Evolutionary conservation across 2,113 vertebrate species (phyloP).

Genomic region (Stegastes partitus): DNA sequence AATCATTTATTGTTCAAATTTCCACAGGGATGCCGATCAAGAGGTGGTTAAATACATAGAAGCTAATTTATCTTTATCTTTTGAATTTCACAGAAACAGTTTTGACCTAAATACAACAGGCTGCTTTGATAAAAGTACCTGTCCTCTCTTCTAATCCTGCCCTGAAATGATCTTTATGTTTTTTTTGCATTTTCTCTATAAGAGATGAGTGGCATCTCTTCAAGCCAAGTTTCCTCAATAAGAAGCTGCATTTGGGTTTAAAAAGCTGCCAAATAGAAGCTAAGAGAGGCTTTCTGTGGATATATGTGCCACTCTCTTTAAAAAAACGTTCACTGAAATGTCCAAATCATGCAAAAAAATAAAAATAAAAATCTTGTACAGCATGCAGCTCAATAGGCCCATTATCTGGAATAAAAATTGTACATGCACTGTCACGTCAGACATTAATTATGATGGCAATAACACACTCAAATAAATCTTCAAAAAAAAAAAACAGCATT

Average conservation of each 20-base stretch:
- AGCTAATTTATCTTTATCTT: not conserved
- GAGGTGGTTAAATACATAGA: slow-evolving; percentile 27
- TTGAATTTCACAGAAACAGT: slow-evolving; percentile 2
- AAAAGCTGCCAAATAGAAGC: not conserved
- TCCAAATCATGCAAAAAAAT: slow-evolving; percentile 5
- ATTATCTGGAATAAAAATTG: slow-evolving; percentile 17
- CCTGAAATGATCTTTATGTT: not conserved
- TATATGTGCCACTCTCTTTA: not conserved
- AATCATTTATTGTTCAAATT: slow-evolving; percentile 56
- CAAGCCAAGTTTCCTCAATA: not conserved
- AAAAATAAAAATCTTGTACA: slow-evolving; percentile 1
- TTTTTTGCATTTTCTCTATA: not conserved
- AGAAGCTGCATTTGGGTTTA: not conserved
- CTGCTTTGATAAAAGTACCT: not conserved
- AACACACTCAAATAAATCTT: slow-evolving; percentile 18
- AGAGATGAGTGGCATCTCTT: not conserved
- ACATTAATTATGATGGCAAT: slow-evolving; percentile 5
- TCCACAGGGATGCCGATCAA: slow-evolving; percentile 49
- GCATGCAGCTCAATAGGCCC: slow-evolving; percentile 4
- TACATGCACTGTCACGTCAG: slow-evolving; percentile 23
- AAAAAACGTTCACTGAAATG: slow-evolving; percentile 1
- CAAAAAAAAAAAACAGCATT: slow-evolving; percentile 1
- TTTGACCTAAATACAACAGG: not conserved
- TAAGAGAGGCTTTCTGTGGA: not conserved
- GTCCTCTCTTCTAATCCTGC: not conserved